phyloP scores from a whole-genome alignment of 2,797 vertebrate genomes.

The Pipistrellus pygmaeus region DNA sequence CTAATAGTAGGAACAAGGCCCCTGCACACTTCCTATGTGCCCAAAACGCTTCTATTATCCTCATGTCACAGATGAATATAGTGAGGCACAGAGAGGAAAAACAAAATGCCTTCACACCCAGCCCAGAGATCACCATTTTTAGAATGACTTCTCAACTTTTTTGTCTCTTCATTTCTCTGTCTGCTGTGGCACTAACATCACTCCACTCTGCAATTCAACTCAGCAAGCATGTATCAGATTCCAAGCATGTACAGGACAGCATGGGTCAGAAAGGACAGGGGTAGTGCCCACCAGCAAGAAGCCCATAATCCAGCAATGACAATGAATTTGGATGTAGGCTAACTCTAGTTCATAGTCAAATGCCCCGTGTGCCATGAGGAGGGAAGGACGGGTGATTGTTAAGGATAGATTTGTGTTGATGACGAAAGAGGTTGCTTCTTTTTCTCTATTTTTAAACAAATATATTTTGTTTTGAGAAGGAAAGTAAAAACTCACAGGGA shows the following conservation, averaged over 20 bases:
- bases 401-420: neutral
- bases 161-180: neutral
- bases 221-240: neutral
- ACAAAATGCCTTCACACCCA: neutral
- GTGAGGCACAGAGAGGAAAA: neutral
- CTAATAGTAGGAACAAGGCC: neutral
- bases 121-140: neutral
- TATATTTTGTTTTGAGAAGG: neutral
- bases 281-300: neutral
- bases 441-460: neutral
- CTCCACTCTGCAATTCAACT: neutral
- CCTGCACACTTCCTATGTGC: neutral
- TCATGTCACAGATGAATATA: neutral
- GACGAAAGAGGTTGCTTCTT: neutral
- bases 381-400: neutral
- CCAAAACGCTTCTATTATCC: neutral
- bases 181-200: neutral
- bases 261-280: neutral
- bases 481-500: neutral
- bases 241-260: neutral
- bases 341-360: neutral
- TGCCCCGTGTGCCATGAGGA: accelerated
- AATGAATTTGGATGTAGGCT: neutral
- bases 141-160: neutral
- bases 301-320: neutral